These are phyloP conservation scores for Melieria crassipennis DNA, from an alignment of 2,888 invertebrate species.

Conservation along the genomic window DNA sequence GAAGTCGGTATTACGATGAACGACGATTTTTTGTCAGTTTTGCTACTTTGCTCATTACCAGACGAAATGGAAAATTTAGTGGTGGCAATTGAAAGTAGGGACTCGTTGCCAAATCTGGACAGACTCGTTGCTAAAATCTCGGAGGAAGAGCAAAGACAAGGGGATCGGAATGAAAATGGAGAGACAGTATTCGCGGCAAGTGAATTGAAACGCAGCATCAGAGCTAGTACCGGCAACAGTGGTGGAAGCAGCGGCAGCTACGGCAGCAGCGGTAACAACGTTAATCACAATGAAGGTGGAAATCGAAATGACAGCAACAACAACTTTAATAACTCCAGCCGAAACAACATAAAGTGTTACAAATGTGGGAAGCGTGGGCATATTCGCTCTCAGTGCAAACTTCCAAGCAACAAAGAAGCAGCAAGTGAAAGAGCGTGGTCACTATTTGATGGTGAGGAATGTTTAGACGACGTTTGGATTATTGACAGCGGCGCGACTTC, in stretches of 20 bases:
- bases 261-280: not conserved
- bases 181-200: constrained; percentile 10
- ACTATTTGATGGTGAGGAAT: not conserved
- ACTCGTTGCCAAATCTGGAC: constrained; percentile 30
- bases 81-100: constrained; percentile 37
- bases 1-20: constrained; percentile 28
- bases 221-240: not conserved
- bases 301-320: not conserved
- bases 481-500: constrained; percentile 36
- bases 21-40: constrained; percentile 33
- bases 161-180: not conserved
- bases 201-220: not conserved
- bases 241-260: not conserved
- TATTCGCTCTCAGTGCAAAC: constrained; percentile 21
- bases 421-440: not conserved
- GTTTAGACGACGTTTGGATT: constrained; percentile 12
- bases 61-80: constrained; percentile 38
- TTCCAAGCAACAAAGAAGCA: constrained; percentile 3
- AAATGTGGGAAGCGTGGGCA: constrained; percentile 22
- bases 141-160: constrained; percentile 20
- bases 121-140: constrained; percentile 34
- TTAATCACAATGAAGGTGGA: not conserved
- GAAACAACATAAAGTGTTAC: constrained; percentile 25
- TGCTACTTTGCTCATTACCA: constrained; percentile 35
- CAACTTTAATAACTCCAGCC: constrained; percentile 3